Base-by-base conservation (phyloP, 2,113 vertebrate species). In the Myxocyprinus asiaticus region DNA sequence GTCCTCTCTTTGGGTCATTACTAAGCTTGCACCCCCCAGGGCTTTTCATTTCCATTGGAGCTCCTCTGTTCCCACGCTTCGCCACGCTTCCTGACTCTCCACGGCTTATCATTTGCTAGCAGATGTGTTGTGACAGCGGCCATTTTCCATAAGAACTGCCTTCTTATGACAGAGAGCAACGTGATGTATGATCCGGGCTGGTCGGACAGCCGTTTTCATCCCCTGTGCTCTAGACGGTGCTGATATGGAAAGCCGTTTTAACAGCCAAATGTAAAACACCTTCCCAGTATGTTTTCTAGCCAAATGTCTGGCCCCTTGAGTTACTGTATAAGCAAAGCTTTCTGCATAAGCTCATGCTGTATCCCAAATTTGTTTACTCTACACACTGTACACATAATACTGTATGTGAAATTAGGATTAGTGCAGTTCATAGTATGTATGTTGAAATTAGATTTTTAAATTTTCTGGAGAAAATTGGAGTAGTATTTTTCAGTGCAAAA, bases 1-100 rank as follows among this genome's bases (percentile, higher is more conserved):
- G 81, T 82, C 84, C 73, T 78, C 65, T 80, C 56, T 69, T 43
- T 62, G 56, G 75, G 82, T 63, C 70, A 80, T 74, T 48, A 55
- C 78, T 80, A 67, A 80, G 63, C 70, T 67, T 4, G 22, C 58
- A 44, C 71, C 55, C 55, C 78, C 70, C 64, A 53, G 67, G 73
- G 66, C 58, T 67, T 66, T 66, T 33, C 56, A 61, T 53, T 76
- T 56, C 42, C n/a, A 62, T 67, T 62, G 67, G 64, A 70, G 65
- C 56, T 6, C n/a, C 55, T 45, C 63, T 45, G 73, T 55, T 58
- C 48, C 73, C 43, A 42, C 3, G 58, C 66, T 17, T 33, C 22
- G 22, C 22, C 22, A 33, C 22, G 22, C 22, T 15, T n/a, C 43
- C 67, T 22, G 5, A 53, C 76, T 77, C 68, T 74, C 55, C 15